Base-by-base conservation (phyloP, 2,797 vertebrate species). In the Helicolenus hilgendorfi region DNA sequence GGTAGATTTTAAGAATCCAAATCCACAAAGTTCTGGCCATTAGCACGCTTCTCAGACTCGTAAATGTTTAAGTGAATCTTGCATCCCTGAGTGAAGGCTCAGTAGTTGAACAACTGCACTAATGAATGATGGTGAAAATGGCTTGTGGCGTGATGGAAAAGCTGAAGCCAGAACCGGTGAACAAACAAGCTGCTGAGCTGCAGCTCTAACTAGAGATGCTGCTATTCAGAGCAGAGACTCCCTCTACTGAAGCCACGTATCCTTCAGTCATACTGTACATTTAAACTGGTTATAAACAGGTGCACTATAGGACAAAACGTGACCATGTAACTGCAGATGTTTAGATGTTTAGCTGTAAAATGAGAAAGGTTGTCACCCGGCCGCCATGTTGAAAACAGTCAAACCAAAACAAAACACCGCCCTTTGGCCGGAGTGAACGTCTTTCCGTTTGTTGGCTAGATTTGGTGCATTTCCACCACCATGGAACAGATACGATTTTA, bases 121-220 rank as follows among this genome's bases (percentile, higher is more conserved):
- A 45, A 26, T 10, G 7, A 35, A 64, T 36, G 31, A 13, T n/a
- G 15, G 62, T 29, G 31, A 35, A 36, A 33, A 22, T 35, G 59
- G 55, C 26, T 10, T 18, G 59, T 14, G 24, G 29, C 5, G 5
- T 7, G 38, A 45, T 36, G 24, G 20, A 72, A 55, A 82, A 77
- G 55, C 31, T 53, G 0, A 36, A 72, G 55, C 18, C 1, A 2
- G 14, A 10, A 38, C 36, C 5, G 55, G 27, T 71, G 64, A 56
- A 86, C 70, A 90, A 91, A 87, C 67, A 45, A 77, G 72, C 77
- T 80, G 64, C 59, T 36, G 72, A 20, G 49, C 0, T 53, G 41
- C 2, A 36, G 36, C 38, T 56, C 81, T 68, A 38, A 49, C 31
- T 29, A 6, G 60, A 86, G 55, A 83, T 68, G 55, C 33, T 84